A percentile compares a stretch with the other conserved stretches of the same genome.
Evolutionary conservation across 2,888 invertebrate genomes (phyloP).

Genomic region (Agelastica alni): DNA sequence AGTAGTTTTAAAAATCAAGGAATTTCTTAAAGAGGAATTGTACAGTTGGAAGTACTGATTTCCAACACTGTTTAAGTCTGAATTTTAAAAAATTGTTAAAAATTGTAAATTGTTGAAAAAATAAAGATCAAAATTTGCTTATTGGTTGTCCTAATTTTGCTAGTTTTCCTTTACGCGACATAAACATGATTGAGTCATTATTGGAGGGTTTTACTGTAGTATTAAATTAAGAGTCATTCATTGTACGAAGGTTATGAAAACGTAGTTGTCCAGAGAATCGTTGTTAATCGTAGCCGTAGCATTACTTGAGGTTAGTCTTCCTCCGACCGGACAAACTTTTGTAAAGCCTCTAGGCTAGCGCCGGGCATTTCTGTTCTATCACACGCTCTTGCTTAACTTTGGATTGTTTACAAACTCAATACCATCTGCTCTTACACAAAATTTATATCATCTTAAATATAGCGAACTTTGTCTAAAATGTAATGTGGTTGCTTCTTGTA

Average conservation of each 20-base stretch:
- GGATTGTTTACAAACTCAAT: constrained; percentile 20
- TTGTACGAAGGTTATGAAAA: constrained; percentile 21
- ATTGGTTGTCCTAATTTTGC: too few species aligned
- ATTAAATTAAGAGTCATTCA: too few species aligned
- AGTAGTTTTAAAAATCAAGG: too few species aligned
- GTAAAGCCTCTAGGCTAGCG: constrained; percentile 14
- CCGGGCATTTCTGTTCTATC: constrained; percentile 12
- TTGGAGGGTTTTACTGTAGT: too few species aligned
- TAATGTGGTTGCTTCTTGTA: constrained; percentile 7
- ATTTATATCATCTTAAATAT: constrained; percentile 17
- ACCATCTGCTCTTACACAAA: constrained; percentile 14
- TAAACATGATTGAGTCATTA: too few species aligned
- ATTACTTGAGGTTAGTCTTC: constrained; percentile 23
- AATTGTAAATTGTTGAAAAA: too few species aligned
- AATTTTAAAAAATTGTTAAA: too few species aligned
- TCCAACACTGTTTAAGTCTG: too few species aligned
- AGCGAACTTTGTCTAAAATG: constrained; percentile 4
- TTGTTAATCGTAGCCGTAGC: constrained; percentile 17
- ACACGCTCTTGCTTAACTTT: constrained; percentile 4
- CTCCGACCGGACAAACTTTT: constrained; percentile 16
- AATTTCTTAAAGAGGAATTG: too few species aligned
- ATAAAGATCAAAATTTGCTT: too few species aligned
- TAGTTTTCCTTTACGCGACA: too few species aligned
- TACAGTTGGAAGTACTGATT: too few species aligned
- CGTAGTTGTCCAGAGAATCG: constrained; percentile 15